phyloP scores from a whole-genome alignment of 2,797 vertebrate species.

The Hippoglossus hippoglossus region DNA sequence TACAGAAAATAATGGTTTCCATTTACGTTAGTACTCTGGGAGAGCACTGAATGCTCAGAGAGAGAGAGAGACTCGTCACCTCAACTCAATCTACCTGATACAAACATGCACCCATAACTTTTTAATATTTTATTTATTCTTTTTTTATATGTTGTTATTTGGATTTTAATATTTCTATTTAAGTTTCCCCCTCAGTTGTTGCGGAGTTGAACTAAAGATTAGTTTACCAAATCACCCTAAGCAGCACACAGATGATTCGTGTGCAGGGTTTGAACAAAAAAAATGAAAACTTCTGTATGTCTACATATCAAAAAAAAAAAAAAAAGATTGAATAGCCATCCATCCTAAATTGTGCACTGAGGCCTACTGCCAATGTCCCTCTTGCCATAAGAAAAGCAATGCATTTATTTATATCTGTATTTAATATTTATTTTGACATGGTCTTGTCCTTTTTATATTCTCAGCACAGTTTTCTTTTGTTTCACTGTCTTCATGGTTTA shows the following conservation, averaged over 20 bases:
- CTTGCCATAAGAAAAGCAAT: conserved; percentile 69
- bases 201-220: conserved; percentile 32
- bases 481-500: conserved; percentile 68
- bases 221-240: conserved; percentile 43
- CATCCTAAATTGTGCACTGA: conserved; percentile 60
- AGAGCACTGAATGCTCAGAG: conserved; percentile 58
- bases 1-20: conserved; percentile 52
- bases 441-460: conserved; percentile 69
- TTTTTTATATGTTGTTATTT: conserved; percentile 51
- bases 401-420: conserved; percentile 87
- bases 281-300: conserved; percentile 8
- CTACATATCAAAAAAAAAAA: conserved; percentile 22
- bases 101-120: conserved; percentile 60
- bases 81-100: conserved; percentile 79
- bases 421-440: conserved; percentile 89
- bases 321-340: conserved; percentile 27
- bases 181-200: conserved; percentile 32
- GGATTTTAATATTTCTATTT: conserved; percentile 40
- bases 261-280: conserved; percentile 26
- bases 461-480: conserved; percentile 74
- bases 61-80: conserved; percentile 64
- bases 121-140: conserved; percentile 69
- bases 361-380: conserved; percentile 54
- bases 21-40: conserved; percentile 56
- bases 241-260: conserved; percentile 30